A percentile compares a stretch with the other conserved stretches of the same genome.
Evolutionary conservation across 2,113 vertebrate genomes (phyloP).

Genomic region (Cranoglanis bouderius): DNA sequence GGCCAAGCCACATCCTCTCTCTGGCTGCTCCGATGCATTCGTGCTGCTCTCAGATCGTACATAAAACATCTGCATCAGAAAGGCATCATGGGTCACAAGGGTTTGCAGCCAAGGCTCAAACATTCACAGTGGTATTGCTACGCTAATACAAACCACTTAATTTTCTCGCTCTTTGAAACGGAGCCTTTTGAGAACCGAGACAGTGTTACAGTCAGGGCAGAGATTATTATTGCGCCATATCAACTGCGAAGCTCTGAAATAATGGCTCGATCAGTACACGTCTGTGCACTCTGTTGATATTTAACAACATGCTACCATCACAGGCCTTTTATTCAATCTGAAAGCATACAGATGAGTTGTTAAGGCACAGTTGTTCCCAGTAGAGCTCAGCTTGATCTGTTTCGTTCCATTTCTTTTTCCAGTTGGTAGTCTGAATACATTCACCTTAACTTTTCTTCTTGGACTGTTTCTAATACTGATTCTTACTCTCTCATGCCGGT

Average conservation of each 20-base stretch:
- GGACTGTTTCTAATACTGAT: not conserved
- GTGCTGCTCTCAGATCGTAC: constrained; percentile 21
- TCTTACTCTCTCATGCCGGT: not conserved
- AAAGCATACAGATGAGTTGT: not conserved
- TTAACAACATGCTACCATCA: too few relatives aligned
- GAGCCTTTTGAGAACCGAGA: not conserved
- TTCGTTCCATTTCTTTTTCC: not conserved
- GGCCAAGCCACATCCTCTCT: constrained; percentile 44
- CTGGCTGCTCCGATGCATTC: constrained; percentile 25
- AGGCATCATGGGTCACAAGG: constrained; percentile 46
- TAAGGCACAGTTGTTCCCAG: not conserved
- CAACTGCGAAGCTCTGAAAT: constrained; percentile 9
- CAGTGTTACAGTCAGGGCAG: not conserved
- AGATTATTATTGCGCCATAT: not conserved
- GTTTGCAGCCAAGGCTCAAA: constrained; percentile 6
- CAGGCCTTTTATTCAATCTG: not conserved
- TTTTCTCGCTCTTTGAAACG: not conserved
- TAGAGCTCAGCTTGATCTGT: not conserved
- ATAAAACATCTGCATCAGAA: constrained; percentile 42
- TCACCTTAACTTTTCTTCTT: not conserved
- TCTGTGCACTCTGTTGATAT: not conserved
- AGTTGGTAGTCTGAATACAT: not conserved
- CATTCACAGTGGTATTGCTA: constrained; percentile 14
- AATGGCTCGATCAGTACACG: not conserved
- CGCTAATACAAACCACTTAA: not conserved